Conservation (phyloP, 2,797 vertebrate genomes). For the Echiichthys vipera region DNA sequence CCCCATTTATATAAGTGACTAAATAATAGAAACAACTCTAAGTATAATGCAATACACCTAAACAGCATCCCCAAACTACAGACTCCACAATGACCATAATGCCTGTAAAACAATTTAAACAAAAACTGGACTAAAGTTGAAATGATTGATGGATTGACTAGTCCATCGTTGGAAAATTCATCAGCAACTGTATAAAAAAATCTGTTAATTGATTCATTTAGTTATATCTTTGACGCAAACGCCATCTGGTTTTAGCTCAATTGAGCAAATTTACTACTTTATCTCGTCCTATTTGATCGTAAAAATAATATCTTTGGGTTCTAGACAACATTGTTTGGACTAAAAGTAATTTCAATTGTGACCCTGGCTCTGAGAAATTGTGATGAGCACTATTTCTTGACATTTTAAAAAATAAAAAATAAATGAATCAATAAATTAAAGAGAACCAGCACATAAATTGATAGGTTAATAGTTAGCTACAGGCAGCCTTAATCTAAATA, state of each 20-base stretch:
- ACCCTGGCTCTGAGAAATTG: background rate
- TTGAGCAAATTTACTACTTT: background rate
- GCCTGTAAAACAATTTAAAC: background rate
- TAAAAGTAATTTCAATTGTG: background rate
- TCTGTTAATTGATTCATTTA: no score
- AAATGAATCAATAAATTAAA: background rate
- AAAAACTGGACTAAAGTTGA: background rate
- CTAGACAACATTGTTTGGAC: background rate
- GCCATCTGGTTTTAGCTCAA: background rate
- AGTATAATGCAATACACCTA: background rate
- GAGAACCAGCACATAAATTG: background rate
- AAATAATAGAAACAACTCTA: background rate
- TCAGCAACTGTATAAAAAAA: no score
- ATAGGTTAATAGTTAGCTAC: background rate
- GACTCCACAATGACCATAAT: background rate
- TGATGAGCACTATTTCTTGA: background rate
- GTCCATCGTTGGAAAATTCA: background rate
- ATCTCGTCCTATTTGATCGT: background rate
- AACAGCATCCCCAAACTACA: background rate
- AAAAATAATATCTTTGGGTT: background rate
- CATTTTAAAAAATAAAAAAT: background rate
- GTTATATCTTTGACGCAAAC: no score
- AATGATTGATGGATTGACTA: background rate
- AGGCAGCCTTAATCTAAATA: background rate
- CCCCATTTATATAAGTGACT: background rate